Evolutionary conservation across 2,113 vertebrate species (phyloP).

Genomic region (Tachysurus fulvidraco): DNA sequence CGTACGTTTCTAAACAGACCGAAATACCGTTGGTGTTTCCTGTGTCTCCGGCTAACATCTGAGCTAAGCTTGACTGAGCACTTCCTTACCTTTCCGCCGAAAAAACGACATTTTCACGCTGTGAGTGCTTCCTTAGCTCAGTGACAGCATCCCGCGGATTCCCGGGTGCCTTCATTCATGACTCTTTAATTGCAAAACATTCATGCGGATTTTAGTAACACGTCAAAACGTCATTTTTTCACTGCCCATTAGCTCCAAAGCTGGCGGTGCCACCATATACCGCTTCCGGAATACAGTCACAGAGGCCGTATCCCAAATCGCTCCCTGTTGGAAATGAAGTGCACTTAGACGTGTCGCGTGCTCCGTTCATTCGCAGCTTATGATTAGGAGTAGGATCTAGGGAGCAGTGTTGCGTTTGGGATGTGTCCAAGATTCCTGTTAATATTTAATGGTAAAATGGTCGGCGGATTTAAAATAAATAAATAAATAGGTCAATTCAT

Average conservation of each 20-base stretch:
- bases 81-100: conserved; percentile 84
- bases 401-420: neutral
- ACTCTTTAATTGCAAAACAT: conserved; percentile 42
- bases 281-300: conserved; percentile 78
- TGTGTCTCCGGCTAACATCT: neutral
- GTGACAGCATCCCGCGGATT: conserved; percentile 69
- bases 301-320: conserved; percentile 27
- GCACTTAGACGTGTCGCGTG: neutral
- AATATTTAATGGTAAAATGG: neutral
- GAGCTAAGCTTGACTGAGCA: conserved; percentile 19
- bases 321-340: neutral
- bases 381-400: neutral
- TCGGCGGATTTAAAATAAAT: neutral
- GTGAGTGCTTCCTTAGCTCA: conserved; percentile 69
- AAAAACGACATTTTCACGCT: conserved; percentile 83
- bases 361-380: neutral
- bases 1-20: neutral
- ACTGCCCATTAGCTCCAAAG: conserved; percentile 62
- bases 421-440: neutral
- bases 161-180: conserved; percentile 77
- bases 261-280: conserved; percentile 76
- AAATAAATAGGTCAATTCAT: neutral
- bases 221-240: conserved; percentile 55
- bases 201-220: neutral
- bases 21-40: too few species aligned